phyloP scores from a whole-genome alignment of 2,888 invertebrate species.

The Stenoptilia bipunctidactyla region DNA sequence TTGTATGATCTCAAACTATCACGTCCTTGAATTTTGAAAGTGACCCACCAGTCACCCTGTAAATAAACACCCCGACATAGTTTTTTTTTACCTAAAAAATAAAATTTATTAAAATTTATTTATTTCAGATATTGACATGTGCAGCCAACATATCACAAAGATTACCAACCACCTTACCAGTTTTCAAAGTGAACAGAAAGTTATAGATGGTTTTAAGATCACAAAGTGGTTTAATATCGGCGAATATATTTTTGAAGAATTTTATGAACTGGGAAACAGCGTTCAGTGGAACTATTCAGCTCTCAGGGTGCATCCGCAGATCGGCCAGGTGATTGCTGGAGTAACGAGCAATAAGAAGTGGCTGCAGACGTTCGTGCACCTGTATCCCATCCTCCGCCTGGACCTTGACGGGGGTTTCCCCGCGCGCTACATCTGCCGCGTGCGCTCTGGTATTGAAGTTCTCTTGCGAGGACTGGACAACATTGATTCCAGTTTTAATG shows the following conservation, averaged over 20 bases:
- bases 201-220: conserved; percentile 15
- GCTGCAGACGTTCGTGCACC: conserved; percentile 16
- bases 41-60: too few species aligned
- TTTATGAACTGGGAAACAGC: conserved; percentile 13
- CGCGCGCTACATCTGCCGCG: conserved; percentile 14
- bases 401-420: conserved; percentile 15
- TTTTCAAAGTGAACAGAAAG: conserved; percentile 16
- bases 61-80: too few species aligned
- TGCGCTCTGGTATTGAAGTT: conserved; percentile 16
- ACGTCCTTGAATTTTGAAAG: too few species aligned
- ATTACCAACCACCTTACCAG: conserved; percentile 9
- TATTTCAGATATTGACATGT: conserved; percentile 7
- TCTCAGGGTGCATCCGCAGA: too few species aligned
- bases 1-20: too few species aligned
- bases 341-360: conserved; percentile 7
- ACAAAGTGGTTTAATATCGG: conserved; percentile 16
- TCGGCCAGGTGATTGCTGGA: too few species aligned
- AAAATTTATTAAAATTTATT: too few species aligned
- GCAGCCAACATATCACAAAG: conserved; percentile 14
- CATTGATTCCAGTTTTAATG: too few species aligned
- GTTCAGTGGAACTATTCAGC: conserved; percentile 11
- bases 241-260: conserved; percentile 17
- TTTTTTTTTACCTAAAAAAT: too few species aligned
- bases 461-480: background rate
- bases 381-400: conserved; percentile 7